Evolutionary conservation across 2,888 invertebrate genomes (phyloP), one percentile per base, ranked within the genome.

Genomic region (Hecatera dysodea): DNA sequence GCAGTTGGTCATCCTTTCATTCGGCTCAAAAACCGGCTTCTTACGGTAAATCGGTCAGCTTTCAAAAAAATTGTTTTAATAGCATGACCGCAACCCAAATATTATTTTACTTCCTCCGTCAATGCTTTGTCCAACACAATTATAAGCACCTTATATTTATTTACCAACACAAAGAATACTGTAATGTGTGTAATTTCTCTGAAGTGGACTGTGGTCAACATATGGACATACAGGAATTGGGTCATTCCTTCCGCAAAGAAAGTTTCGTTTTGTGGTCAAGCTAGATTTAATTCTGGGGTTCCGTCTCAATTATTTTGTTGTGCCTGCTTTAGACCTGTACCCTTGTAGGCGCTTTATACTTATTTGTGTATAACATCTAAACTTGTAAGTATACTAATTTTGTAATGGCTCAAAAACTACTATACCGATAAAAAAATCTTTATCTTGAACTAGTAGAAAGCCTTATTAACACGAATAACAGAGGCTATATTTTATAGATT

Each of bases 161-260:
- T 72, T 63, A 65, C 57, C 48, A 68, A 72, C 57, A 67, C 46
- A 55, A 59, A 64, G 39, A 53, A 46, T 52, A 44, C 5, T 56
- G 36, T 57, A 76, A 68, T 72, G 39, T 50, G 7, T 42, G 17
- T 77, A 61, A 72, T 77, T 44, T 44, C 19, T 63, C 73, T 17
- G 44, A 53, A 4, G 62, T 59, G 72, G 33, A 55, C 75, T 77
- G 70, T 46, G 78, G 72, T 70, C 75, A 80, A 60, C 83, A 82
- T 57, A 78, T 71, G 83, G 83, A 79, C 64, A 22, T 1, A 1
- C 29, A 22, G 22, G 27, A 77, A 75, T 55, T 68, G 22, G 79
- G 82, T 78, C 81, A 76, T 19, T 62, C 39, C 59, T 72, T 72
- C 52, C 67, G 46, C 12, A 19, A 56, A 19, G 67, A 48, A 61